Evolutionary conservation across 53 echinoderm and acorn worm species (phyloP), one percentile per base, ranked within the genome.

Genomic region (Paracentrotus lividus): DNA sequence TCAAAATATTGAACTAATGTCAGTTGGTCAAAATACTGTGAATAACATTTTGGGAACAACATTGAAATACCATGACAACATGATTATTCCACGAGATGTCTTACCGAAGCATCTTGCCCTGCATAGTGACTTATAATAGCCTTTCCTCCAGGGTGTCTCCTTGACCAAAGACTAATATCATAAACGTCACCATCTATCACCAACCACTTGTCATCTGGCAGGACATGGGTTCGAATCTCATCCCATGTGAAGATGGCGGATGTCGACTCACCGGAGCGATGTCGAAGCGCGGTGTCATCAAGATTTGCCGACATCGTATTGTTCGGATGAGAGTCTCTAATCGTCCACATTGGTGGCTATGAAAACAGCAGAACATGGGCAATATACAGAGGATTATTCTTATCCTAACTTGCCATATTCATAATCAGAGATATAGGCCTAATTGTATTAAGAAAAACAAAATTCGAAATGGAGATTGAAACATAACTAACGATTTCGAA

Each of bases 41-140:
- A n/a, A n/a, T n/a, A n/a, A n/a, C n/a, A 18, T 61, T 0, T 6
- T 26, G 61, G 26, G 24, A 61, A 27, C 29, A 24, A 61, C 26
- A n/a, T 59, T 23, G 51, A 7, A 7, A 51, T 51, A 54, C 13
- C 16, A 54, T 54, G 54, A 54, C 14, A 13, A 54, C 18, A 1
- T 0, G 3, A 0, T 3, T 15, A 10, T 18, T 0, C 54, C 54
- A 54, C 13, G 18, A 54, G 54, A 15, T 15, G 20, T 23, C 90
- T 91, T 93, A 98, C 98, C 93, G 98, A 93, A 23, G 98, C 98
- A 95, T 98, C 98, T 87, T 98, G 97, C 2, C 98, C 98, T 36
- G 98, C 96, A 49, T 97, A 98, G 93, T 98, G 98, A 43, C 95
- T 85, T 23, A 98, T 94, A 8, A 98, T 95, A 90, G 90, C 88